Evolutionary conservation across 2,797 vertebrate genomes (phyloP), one percentile per base, ranked within the genome.

Genomic region (Takifugu rubripes): DNA sequence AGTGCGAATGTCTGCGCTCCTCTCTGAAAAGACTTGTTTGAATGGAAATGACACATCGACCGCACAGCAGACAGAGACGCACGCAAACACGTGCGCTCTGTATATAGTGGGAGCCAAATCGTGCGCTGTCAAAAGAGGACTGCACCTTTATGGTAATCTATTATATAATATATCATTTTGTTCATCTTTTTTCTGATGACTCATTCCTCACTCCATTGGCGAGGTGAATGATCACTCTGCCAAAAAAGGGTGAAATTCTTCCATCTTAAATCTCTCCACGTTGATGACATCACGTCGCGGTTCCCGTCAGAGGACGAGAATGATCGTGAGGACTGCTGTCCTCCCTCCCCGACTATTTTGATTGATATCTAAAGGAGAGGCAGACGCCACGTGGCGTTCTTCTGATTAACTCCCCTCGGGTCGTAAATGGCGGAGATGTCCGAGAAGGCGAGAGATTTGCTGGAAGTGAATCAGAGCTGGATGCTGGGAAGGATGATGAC

Each of bases 241-340:
- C 68, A 70, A 83, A 74, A 75, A 45, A 51, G 66, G 36, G 77
- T 76, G 63, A 83, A 79, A 80, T 75, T 75, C 78, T 77, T 68
- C 54, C 6, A 43, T 68, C 64, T 21, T 88, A 76, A 85, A 86
- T 87, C 85, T 88, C 61, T 57, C 66, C 61, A 60, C 49, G 53
- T 54, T 52, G 54, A 55, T 68, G 80, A 82, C 68, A 60, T 66
- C 24, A 25, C 52, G 2, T 12, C 36, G 12, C 12, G 36, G 36
- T 40, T 40, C 36, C 36, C 40, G 49, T 53, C 66, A 70, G 65
- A 69, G 68, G 62, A 59, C 44, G 50, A 10, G 36, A 40, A 10
- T 14, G 36, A 59, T 55, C 70, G 66, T 55, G 56, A 61, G 55
- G 64, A 56, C 61, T 49, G 59, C 74, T 63, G 61, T 81, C 78